Evolutionary conservation across 2,797 vertebrate genomes (phyloP), one percentile per base, ranked within the genome.

Genomic region (Paedocypris micromegethes): DNA sequence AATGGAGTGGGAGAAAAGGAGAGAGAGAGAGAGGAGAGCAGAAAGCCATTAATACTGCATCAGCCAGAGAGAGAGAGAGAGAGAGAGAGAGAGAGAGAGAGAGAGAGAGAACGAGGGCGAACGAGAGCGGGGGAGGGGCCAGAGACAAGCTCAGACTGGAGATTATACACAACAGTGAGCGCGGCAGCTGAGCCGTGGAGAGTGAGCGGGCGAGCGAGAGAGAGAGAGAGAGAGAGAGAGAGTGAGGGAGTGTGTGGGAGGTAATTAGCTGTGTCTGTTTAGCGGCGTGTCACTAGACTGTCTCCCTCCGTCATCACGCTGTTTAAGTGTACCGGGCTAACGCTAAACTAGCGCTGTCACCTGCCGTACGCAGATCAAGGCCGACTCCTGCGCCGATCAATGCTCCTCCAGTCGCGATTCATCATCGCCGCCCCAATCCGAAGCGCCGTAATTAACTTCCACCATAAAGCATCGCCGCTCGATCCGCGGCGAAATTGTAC

Each of bases 231-330:
- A 9, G 58, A 6, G 59, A 64, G 72, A 46, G 58, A 50, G 68
- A 63, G 65, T 67, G 56, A 57, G 63, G 72, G 75, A 53, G 62
- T 54, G 79, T 67, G 75, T 78, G 75, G 77, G 79, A 81, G 77
- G 78, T 79, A 80, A 81, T 83, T 83, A 83, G 78, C 74, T 72
- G 75, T 77, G 73, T 77, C 80, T 80, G 79, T 78, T 76, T 80
- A 78, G 73, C 75, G 73, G 74, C 72, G 61, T 66, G 66, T 75
- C 64, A 72, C 73, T 70, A 60, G 66, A 52, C 59, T 56, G 69
- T 67, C 63, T 75, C 63, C 58, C 50, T 63, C 73, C 58, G 53
- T 58, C 41, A 7, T 54, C 38, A 23, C 50, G 47, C 55, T 42
- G 55, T 63, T 65, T 60, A 48, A 54, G 45, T 9, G 37, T 44